Evolutionary conservation across 2,113 vertebrate genomes (phyloP), one percentile per base, ranked within the genome.

Genomic region (Oreochromis tanganicae): DNA sequence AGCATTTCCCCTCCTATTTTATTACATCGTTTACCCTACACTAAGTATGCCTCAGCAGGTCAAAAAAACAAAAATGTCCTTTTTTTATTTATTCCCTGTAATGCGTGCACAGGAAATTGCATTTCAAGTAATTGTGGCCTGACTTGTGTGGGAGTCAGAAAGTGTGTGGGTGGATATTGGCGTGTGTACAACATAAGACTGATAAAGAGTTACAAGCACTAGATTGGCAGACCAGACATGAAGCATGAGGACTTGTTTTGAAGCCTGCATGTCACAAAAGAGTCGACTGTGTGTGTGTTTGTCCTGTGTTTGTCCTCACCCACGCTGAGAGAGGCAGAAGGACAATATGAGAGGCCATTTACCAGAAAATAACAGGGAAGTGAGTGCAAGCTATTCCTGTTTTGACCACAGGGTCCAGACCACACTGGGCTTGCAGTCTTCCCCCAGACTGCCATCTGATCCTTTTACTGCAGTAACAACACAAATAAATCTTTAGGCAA

Each of bases 261-360:
- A 92, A 90, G 83, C 55, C 86, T 82, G 17, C 9, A 54, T 83
- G 85, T 92, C 80, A 82, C 85, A 87, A 78, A 78, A 78, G 73
- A 78, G 34, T 38, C 38, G 84, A 91, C 56, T 88, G 84, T 89
- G 80, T 89, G 87, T 68, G 63, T 88, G 82, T 92, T 92, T 94
- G 90, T 91, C 55, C 89, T 91, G 63, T 88, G 82, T 92, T 92
- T 94, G 91, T 91, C 59, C 89, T 91, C 61, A 13, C 90, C 85
- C 81, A 90, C 59, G 13, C 84, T 5, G 52, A 88, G 50, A 56
- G 86, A 66, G 34, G 66, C 89, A 52, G 66, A 63, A 83, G 78
- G 82, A 90, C 85, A 90, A 85, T 83, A 85, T 83, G 73, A 55
- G 21, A 57, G 81, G 12, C 41, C 89, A 41, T 83, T 83, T 85